Base-by-base conservation (phyloP, 2,797 vertebrate species). In the Enteromius argenteus region DNA sequence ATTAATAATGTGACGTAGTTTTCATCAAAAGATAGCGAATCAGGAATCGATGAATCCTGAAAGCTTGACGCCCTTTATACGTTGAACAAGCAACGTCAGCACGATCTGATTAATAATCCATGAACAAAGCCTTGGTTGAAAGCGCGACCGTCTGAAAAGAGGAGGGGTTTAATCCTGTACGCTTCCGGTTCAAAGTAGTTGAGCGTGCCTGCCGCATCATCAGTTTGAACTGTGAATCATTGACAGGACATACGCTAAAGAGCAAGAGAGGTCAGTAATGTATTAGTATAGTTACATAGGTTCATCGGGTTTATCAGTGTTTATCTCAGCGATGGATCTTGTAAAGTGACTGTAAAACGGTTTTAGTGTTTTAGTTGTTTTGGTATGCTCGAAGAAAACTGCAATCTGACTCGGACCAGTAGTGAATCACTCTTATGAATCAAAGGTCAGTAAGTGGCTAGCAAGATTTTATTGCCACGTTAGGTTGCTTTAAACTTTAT, bases 171-270 rank as follows among this genome's bases (percentile, higher is more conserved):
- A 6, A 42, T 1, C 7, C 0, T 19, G 3, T 44, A n/a, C 32
- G 49, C 68, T 79, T 84, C 76, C 76, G 78, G 53, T 79, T 77
- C 10, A 46, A 58, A 80, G 49, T 11, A 23, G 37, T 11, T 11
- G 37, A n/a, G 10, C 4, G 53, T 64, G 58, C 19, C n/a, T 84
- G 23, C 71, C 11, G 39, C 19, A 3, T 74, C 21, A 21, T 10
- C 23, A 64, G 35, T 44, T 56, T 51, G 27, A 79, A 39, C 30
- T 21, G 76, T 80, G 9, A 87, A 86, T 86, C 27, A 86, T 79
- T 86, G 74, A 87, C 72, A 66, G 39, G 51, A 67, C 13, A 15
- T 4, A 66, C 51, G 39, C 35, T n/a, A 23, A 76, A 56, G 10
- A 74, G 81, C 81, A 78, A 78, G 44, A 44, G 23, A 83, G 81